Percentiles rank a stretch among this genome's conserved stretches.
Evolutionary conservation across 1,140 invertebrate genomes (phyloP).

Genomic region (Monomorium pharaonis): DNA sequence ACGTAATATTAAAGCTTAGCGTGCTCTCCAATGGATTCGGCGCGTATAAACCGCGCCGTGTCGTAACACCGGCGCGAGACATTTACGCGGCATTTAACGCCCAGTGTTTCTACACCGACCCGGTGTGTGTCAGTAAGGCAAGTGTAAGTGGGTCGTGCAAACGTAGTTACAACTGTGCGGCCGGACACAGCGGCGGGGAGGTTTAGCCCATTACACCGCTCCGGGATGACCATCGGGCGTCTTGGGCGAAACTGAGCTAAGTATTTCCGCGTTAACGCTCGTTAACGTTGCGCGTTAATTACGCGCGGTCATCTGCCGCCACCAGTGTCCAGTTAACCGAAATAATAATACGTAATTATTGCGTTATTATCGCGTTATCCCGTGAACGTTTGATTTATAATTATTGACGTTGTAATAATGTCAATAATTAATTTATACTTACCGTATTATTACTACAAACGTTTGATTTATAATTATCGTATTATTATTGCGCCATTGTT

Average conservation of each 20-base stretch:
- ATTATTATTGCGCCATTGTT: neutral
- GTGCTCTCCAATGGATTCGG: conserved; percentile 32
- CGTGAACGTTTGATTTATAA: conserved; percentile 4
- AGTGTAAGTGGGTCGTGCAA: conserved; percentile 39
- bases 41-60: conserved; percentile 20
- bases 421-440: conserved; percentile 18
- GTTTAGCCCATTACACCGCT: conserved; percentile 2
- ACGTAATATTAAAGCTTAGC: conserved; percentile 16
- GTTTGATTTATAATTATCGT: conserved; percentile 12
- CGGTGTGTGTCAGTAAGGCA: conserved; percentile 39
- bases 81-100: conserved; percentile 48
- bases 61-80: conserved; percentile 30
- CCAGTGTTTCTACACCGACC: conserved; percentile 16
- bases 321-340: neutral
- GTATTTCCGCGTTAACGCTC: conserved; percentile 4
- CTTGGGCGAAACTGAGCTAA: conserved; percentile 5
- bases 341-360: conserved; percentile 2
- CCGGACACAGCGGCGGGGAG: neutral
- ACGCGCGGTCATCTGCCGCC: neutral
- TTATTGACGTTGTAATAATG: neutral
- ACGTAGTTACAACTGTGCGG: conserved; percentile 32
- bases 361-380: neutral
- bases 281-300: conserved; percentile 19
- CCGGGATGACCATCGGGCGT: conserved; percentile 12
- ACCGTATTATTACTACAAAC: neutral